Base-by-base conservation (phyloP, 2,113 vertebrate genomes). In the Petromus typicus region DNA sequence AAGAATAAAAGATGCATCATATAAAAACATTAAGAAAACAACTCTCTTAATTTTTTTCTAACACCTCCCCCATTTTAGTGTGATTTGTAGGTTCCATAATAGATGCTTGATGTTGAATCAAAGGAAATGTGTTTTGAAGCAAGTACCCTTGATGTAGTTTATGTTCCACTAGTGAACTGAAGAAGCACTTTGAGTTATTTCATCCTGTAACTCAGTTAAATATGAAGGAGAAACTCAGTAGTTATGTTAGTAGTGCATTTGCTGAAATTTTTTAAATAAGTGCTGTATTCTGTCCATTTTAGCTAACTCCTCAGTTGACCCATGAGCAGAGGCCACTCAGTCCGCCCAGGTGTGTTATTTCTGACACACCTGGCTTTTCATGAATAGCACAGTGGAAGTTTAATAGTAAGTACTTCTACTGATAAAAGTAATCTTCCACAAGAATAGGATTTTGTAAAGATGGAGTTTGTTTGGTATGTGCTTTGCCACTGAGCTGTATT, bases 111-210 rank as follows among this genome's bases (percentile, higher is more conserved):
- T 51, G 75, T n/a, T 61, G 87, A 90, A 82, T 54, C 30, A 59
- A 89, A 91, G 66, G 83, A 94, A 64, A 43, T 86, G 71, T 73
- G n/a, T 94, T 95, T 92, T 86, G 27, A 93, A 14, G 64, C 64
- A 54, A 17, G 56, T 84, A 32, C 18, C 56, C 56, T 59, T 95
- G 80, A 73, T 6, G 45, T 86, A 86, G 18, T 86, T 20, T 91
- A 34, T 79, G 23, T 84, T 75, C 34, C 14, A 89, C 4, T 96
- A 63, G n/a, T 69, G 57, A 81, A 63, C 89, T 94, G 27, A 57
- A 92, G 86, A 94, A 90, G 78, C 92, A 71, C 63, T 86, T 37
- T 69, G 75, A 45, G 89, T 95, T 86, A 40, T 83, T 94, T 88
- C 14, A 45, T 18, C 79, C 12, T 63, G 11, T 76, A 13, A 91